Percentiles rank a stretch among this genome's conserved stretches.
Evolutionary conservation across 2,888 invertebrate genomes (phyloP).

Genomic region (Rotaria macrura): DNA sequence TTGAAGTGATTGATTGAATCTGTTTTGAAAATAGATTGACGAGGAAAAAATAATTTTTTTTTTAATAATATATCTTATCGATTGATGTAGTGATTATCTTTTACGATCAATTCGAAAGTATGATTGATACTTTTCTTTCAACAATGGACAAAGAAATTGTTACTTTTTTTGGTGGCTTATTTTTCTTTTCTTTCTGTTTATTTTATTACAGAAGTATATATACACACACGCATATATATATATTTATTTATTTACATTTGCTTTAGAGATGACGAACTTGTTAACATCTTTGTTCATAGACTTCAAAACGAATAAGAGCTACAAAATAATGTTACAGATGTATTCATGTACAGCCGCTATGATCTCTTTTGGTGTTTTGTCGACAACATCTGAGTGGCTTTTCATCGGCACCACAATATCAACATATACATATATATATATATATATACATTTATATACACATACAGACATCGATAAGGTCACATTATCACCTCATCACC

Average conservation of each 20-base stretch:
- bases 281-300: not conserved
- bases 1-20: not conserved
- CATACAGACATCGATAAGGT: constrained; percentile 8
- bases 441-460: not conserved
- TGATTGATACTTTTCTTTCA: too few species aligned
- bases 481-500: constrained; percentile 6
- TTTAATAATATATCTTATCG: not conserved
- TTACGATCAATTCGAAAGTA: too few species aligned
- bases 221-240: too few species aligned
- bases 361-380: not conserved
- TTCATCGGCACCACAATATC: not conserved
- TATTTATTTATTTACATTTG: not conserved
- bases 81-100: not conserved
- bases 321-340: not conserved
- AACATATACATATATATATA: constrained; percentile 3
- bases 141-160: too few species aligned
- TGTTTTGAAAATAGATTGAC: not conserved
- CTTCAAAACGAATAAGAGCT: not conserved
- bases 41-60: not conserved
- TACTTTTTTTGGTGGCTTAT: too few species aligned
- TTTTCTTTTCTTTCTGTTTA: too few species aligned
- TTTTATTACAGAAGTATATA: not conserved
- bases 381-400: constrained; percentile 8
- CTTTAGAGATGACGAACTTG: not conserved
- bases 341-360: not conserved